phyloP scores from a whole-genome alignment of 2,888 invertebrate genomes.

The Aethes cnicana region DNA sequence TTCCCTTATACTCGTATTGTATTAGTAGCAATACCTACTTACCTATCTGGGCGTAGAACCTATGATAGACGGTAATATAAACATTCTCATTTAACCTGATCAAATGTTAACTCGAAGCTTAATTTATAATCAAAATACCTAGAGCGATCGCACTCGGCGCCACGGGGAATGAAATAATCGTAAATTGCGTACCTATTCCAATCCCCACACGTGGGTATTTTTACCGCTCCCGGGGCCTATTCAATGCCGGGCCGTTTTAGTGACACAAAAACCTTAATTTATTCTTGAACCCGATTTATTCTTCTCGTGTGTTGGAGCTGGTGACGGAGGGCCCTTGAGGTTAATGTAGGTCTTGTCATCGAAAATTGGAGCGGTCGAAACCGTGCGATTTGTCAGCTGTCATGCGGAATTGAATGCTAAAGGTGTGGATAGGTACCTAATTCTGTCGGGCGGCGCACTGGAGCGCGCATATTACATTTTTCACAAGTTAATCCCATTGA shows the following conservation, averaged over 20 bases:
- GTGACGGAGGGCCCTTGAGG: constrained; percentile 75
- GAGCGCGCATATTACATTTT: constrained; percentile 31
- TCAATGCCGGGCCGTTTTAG: constrained; percentile 60
- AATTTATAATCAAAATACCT: constrained; percentile 18
- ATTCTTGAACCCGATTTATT: constrained; percentile 77
- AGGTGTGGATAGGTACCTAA: constrained; percentile 46
- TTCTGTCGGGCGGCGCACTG: constrained; percentile 32
- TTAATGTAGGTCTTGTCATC: constrained; percentile 77
- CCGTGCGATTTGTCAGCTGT: constrained; percentile 71
- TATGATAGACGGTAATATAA: too few species aligned
- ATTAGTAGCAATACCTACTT: too few species aligned
- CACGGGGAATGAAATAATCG: constrained; percentile 27
- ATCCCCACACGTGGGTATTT: constrained; percentile 26
- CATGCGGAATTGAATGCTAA: constrained; percentile 65
- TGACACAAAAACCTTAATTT: constrained; percentile 77
- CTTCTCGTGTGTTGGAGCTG: constrained; percentile 64
- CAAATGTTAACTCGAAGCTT: too few species aligned
- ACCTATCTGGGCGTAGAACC: too few species aligned
- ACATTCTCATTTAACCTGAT: too few species aligned
- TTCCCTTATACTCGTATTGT: too few species aligned
- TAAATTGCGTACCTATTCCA: constrained; percentile 30
- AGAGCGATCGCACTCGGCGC: constrained; percentile 5
- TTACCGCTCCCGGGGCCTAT: constrained; percentile 40
- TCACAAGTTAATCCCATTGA: constrained; percentile 31
- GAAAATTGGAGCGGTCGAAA: constrained; percentile 69